Base-by-base conservation (phyloP, 2,113 vertebrate genomes). In the Heterocephalus glaber region DNA sequence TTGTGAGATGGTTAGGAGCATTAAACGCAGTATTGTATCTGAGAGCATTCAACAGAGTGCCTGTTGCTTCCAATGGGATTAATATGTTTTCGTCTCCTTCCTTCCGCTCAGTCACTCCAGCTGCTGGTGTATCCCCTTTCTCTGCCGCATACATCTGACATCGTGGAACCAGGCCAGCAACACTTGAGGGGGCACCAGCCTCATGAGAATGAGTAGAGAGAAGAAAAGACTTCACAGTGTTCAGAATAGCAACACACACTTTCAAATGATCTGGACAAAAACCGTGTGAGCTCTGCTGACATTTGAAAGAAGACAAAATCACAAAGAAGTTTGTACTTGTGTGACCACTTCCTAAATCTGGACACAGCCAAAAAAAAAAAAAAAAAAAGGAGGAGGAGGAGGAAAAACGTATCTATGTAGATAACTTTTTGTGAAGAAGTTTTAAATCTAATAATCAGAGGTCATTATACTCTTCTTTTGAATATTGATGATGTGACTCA, bases 51-150 rank as follows among this genome's bases (percentile, higher is more conserved):
- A 94, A 66, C 96, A 96, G 92, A 81, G 87, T 86, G 97, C 96
- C 97, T 95, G 94, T 65, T 93, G 89, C 90, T 95, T 97, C 38
- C 82, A 96, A 96, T 95, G 97, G 97, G 97, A 98, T 98, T 98
- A 98, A 92, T 97, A 79, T 41, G 41, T 87, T 97, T 95, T 83
- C 91, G 90, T 76, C 95, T 88, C 95, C 97, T 98, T 98, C 97
- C 97, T 98, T 98, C 97, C 97, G 96, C 90, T 96, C 90, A 16
- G 95, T 76, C 77, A 49, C 95, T 79, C 97, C 97, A 97, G 97
- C 96, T 97, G 97, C 96, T 92, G 90, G 81, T 86, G 38, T 97
- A 96, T 96, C 96, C 70, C 94, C 96, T 97, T 97, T 98, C 97
- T 92, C 95, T 47, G 66, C 89, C 49, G 84, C 95, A 90, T 95